phyloP scores from a whole-genome alignment of 2,797 vertebrate genomes.

The Eleutherodactylus coqui region DNA sequence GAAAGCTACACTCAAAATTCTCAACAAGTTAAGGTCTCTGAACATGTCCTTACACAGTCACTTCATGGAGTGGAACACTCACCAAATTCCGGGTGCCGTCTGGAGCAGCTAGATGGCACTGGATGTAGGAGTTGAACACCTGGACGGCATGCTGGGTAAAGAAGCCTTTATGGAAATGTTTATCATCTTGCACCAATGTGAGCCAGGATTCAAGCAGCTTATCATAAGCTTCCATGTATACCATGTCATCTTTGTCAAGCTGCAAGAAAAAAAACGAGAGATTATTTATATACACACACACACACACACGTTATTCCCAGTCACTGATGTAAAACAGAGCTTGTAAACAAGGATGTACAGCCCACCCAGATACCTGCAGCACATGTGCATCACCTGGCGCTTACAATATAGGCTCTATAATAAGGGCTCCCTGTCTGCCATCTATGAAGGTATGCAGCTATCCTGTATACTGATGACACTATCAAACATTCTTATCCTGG shows the following conservation, averaged over 20 bases:
- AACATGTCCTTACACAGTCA: too few species aligned
- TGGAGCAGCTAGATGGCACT: constrained; percentile 96
- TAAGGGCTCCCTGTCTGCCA: neutral
- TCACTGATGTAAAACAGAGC: too few species aligned
- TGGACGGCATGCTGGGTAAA: constrained; percentile 95
- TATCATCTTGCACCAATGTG: constrained; percentile 94
- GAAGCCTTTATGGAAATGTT: constrained; percentile 97
- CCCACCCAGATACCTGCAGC: neutral
- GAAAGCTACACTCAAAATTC: too few species aligned
- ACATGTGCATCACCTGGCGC: neutral
- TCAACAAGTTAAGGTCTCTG: too few species aligned
- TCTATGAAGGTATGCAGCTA: neutral
- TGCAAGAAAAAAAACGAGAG: constrained; percentile 67
- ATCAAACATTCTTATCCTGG: too few species aligned
- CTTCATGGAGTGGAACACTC: constrained; percentile 67
- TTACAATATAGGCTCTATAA: neutral
- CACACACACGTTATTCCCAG: too few species aligned
- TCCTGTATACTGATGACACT: neutral
- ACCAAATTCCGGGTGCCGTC: constrained; percentile 98
- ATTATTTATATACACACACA: too few species aligned
- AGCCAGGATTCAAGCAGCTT: constrained; percentile 97
- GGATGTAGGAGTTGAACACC: constrained; percentile 99
- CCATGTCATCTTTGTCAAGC: constrained; percentile 99
- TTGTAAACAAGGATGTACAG: too few species aligned
- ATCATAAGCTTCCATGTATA: constrained; percentile 99